These are phyloP conservation scores for Atopsyche davidsoni DNA, from an alignment of 1,140 invertebrate genomes.

Conservation along the genomic window DNA sequence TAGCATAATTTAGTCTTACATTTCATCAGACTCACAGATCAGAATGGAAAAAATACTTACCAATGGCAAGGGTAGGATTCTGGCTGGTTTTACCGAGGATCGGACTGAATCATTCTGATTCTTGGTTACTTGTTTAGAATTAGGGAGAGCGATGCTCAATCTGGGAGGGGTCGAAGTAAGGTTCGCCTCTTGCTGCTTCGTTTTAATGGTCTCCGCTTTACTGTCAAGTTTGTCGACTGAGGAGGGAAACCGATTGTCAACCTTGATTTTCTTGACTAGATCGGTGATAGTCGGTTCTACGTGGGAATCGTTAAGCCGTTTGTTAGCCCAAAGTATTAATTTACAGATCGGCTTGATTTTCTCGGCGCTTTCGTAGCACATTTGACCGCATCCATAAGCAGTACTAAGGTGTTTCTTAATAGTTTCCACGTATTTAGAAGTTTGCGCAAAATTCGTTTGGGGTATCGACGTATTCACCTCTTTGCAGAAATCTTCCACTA, in stretches of 20 bases:
- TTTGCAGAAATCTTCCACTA: constrained; percentile 5
- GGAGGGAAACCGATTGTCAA: not conserved
- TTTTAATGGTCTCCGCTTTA: too few relatives aligned
- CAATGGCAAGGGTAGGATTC: too few relatives aligned
- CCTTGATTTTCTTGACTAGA: not conserved
- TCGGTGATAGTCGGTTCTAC: not conserved
- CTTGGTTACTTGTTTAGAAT: too few relatives aligned
- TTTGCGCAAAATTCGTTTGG: not conserved
- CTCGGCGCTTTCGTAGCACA: not conserved
- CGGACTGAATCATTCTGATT: too few relatives aligned
- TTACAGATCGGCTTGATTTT: constrained; percentile 10
- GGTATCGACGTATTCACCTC: not conserved
- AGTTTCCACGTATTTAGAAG: not conserved
- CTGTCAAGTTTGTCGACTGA: too few relatives aligned
- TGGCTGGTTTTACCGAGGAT: too few relatives aligned
- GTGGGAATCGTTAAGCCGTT: not conserved
- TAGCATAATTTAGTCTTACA: too few relatives aligned
- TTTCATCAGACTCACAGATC: too few relatives aligned
- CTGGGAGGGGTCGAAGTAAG: too few relatives aligned
- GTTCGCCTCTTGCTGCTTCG: too few relatives aligned
- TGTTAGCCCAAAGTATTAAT: constrained; percentile 6
- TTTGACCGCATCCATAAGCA: not conserved
- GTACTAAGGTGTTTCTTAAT: not conserved
- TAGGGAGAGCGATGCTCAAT: too few relatives aligned
- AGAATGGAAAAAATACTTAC: too few relatives aligned